Conservation (phyloP, 2,797 vertebrate genomes). For the Crossoptilon crossoptilon region DNA sequence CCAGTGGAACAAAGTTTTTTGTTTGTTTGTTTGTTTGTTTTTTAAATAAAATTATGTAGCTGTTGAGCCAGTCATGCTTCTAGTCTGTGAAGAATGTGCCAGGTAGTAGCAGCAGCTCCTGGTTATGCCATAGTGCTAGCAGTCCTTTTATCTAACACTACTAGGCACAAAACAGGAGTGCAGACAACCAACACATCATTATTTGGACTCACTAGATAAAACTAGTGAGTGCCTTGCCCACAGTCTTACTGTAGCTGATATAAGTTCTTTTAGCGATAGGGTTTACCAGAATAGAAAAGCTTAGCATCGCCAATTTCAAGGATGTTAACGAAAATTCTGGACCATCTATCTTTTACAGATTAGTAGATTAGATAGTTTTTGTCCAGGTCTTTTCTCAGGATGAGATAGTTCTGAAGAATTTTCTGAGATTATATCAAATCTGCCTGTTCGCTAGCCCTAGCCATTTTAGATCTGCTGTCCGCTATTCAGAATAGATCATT, state of each 20-base stretch:
- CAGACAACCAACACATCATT: background rate
- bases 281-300: background rate
- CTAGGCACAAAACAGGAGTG: background rate
- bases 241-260: background rate
- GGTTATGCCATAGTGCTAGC: background rate
- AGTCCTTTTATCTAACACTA: background rate
- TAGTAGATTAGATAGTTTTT: background rate
- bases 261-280: background rate
- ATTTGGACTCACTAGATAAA: background rate
- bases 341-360: background rate
- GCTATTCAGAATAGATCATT: background rate
- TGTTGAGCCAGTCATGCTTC: background rate
- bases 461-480: background rate
- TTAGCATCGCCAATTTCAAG: background rate
- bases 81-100: background rate
- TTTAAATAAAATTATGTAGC: background rate
- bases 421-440: background rate
- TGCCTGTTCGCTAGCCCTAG: background rate
- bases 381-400: background rate
- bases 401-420: background rate
- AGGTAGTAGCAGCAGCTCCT: background rate
- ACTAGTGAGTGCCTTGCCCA: background rate
- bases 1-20: background rate
- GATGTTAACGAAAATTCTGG: background rate
- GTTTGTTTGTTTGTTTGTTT: background rate